Evolutionary conservation across 1,140 invertebrate genomes (phyloP).

Genomic region (Leptestheria dahalacensis): DNA sequence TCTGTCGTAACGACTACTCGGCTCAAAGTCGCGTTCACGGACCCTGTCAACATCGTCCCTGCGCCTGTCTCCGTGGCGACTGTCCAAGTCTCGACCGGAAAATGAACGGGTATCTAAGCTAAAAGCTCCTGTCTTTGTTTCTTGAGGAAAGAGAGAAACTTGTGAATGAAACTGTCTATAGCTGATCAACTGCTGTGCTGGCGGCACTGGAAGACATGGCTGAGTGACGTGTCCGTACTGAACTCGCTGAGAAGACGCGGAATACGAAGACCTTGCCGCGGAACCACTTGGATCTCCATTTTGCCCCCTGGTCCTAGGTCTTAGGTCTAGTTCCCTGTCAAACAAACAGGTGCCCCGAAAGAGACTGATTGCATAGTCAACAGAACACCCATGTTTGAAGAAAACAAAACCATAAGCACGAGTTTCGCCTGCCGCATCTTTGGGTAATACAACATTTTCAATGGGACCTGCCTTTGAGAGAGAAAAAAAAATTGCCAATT

Average conservation of each 20-base stretch:
- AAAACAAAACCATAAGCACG: neutral
- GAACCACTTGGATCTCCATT: neutral
- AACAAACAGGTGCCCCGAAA: neutral
- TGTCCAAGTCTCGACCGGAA: too few relatives aligned
- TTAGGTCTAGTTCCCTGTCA: neutral
- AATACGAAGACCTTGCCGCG: neutral
- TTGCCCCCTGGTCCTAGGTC: neutral
- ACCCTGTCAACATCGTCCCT: too few relatives aligned
- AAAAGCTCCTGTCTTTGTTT: too few relatives aligned
- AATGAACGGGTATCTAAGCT: too few relatives aligned
- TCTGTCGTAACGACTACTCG: too few relatives aligned
- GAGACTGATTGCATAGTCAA: neutral
- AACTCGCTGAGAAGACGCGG: neutral
- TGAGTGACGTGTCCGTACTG: neutral
- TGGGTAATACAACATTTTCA: neutral
- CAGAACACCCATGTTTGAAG: neutral
- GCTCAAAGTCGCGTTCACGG: too few relatives aligned
- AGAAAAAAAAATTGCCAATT: neutral
- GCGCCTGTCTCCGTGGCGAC: too few relatives aligned
- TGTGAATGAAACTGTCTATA: too few relatives aligned
- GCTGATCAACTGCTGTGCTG: too few relatives aligned
- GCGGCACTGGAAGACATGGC: neutral
- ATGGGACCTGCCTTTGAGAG: neutral
- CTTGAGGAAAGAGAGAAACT: too few relatives aligned
- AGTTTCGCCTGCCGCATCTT: neutral